Evolutionary conservation across 2,113 vertebrate genomes (phyloP).

Genomic region (Galeopterus variegatus): DNA sequence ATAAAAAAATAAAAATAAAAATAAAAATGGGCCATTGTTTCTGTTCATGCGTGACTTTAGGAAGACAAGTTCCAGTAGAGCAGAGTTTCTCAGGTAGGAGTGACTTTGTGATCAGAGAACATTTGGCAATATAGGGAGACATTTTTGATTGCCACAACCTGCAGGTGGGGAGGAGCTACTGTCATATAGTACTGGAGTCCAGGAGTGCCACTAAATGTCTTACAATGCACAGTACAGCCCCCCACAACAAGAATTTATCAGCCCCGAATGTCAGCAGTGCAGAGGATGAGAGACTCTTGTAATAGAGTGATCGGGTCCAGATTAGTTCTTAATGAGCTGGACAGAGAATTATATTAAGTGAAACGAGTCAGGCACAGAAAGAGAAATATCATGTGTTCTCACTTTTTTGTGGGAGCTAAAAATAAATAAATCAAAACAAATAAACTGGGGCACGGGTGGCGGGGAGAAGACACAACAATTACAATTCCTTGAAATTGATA

Average conservation of each 20-base stretch:
- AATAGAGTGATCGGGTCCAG: too few species aligned
- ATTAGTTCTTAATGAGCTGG: background rate
- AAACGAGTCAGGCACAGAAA: too few species aligned
- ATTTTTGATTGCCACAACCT: background rate
- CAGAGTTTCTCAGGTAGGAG: too few species aligned
- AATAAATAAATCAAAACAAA: too few species aligned
- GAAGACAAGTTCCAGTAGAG: background rate
- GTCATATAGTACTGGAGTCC: too few species aligned
- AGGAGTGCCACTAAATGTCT: background rate
- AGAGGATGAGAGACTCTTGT: background rate
- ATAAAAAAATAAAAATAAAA: too few species aligned
- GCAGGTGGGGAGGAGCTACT: background rate
- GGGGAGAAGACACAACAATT: too few species aligned
- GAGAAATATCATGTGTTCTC: too few species aligned
- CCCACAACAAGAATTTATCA: background rate
- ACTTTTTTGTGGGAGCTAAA: too few species aligned
- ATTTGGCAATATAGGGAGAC: background rate
- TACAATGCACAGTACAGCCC: accelerated
- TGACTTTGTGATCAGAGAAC: background rate
- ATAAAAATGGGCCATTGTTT: background rate
- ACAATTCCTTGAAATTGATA: too few species aligned
- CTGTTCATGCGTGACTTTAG: background rate
- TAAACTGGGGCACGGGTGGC: too few species aligned
- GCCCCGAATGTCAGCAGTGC: background rate
- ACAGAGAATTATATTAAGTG: background rate